These are phyloP conservation scores for Diplodus puntazzo DNA, from an alignment of 2,797 vertebrate genomes.

Conservation along the genomic window DNA sequence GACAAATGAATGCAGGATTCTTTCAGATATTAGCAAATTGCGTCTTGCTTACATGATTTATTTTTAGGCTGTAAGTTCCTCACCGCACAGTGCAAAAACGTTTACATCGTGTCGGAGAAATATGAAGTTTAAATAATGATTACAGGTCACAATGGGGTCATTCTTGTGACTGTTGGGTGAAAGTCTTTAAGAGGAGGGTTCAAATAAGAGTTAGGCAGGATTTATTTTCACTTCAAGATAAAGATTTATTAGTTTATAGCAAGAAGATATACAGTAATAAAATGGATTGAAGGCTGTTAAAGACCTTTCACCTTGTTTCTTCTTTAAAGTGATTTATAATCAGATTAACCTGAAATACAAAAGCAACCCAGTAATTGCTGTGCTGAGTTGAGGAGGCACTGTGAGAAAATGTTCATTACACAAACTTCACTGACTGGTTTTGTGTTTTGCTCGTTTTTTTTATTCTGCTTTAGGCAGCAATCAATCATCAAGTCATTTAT, in stretches of 20 bases:
- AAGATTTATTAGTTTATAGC: background rate
- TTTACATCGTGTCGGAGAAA: background rate
- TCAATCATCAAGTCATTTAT: slow-evolving; percentile 81
- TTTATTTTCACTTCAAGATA: background rate
- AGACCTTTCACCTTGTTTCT: background rate
- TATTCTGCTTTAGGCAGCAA: slow-evolving; percentile 73
- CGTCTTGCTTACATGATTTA: background rate
- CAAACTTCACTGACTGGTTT: slow-evolving; percentile 67
- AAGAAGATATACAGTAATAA: background rate
- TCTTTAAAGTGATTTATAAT: slow-evolving; percentile 1
- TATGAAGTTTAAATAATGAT: background rate
- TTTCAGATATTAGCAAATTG: background rate
- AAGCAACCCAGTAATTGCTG: slow-evolving; percentile 21
- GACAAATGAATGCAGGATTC: slow-evolving; percentile 10
- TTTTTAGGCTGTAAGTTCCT: slow-evolving; percentile 12
- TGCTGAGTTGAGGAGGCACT: slow-evolving; percentile 41
- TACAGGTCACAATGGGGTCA: background rate
- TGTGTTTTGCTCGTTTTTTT: slow-evolving; percentile 62
- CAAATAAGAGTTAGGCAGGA: background rate
- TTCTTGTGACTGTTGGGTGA: background rate
- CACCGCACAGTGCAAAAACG: background rate
- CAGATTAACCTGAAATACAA: slow-evolving; percentile 37
- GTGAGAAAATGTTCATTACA: slow-evolving; percentile 77
- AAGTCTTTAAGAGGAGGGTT: background rate
- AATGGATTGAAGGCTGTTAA: background rate